phyloP scores from a whole-genome alignment of 37 sponge, comb jelly and placozoan species.

The Axinella damicornis region DNA sequence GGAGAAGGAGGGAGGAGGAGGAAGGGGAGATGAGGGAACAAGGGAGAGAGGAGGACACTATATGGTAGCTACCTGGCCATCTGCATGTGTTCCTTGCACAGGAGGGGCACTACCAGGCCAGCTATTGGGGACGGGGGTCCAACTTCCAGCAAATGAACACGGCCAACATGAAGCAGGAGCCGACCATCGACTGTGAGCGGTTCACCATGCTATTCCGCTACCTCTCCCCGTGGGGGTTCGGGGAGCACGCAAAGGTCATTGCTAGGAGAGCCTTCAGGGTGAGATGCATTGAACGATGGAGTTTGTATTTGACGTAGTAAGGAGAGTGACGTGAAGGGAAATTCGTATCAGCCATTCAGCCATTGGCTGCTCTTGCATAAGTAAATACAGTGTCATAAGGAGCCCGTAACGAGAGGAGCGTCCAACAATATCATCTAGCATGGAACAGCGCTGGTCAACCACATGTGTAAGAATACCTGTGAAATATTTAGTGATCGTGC shows the following conservation, averaged over 20 bases:
- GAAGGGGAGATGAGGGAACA: too few species aligned
- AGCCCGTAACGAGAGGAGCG: too few species aligned
- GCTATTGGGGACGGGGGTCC: constrained; percentile 66
- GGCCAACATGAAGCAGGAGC: constrained; percentile 61
- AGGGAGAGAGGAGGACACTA: too few species aligned
- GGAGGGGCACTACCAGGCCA: constrained; percentile 67
- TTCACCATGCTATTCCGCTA: constrained; percentile 75
- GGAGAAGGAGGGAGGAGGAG: too few species aligned
- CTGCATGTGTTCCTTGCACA: not conserved
- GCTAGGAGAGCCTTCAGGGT: constrained; percentile 65
- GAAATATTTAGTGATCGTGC: too few species aligned
- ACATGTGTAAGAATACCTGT: too few species aligned
- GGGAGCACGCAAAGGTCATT: constrained; percentile 49
- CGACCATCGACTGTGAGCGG: constrained; percentile 76
- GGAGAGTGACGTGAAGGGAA: not conserved
- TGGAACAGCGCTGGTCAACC: too few species aligned
- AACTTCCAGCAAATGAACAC: constrained; percentile 27
- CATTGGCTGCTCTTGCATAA: too few species aligned
- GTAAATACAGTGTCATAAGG: too few species aligned
- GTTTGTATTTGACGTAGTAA: not conserved
- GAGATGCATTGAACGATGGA: not conserved
- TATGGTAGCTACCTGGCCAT: too few species aligned
- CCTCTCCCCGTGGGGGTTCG: constrained; percentile 82
- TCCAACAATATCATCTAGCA: too few species aligned
- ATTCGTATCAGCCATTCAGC: too few species aligned